phyloP scores from a whole-genome alignment of 2,888 invertebrate genomes.

The Deilephila elpenor region DNA sequence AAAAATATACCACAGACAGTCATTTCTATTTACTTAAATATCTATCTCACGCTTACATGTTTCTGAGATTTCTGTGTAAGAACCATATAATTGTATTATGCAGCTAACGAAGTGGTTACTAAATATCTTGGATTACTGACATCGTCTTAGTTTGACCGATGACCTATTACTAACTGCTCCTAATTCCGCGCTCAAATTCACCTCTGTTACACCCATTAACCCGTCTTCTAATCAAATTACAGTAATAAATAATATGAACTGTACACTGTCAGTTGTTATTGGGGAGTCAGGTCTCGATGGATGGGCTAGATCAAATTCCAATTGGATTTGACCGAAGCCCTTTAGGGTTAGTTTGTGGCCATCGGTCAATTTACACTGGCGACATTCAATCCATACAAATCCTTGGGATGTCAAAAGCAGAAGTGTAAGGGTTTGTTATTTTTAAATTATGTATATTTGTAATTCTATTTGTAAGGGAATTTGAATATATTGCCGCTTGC shows the following conservation, averaged over 20 bases:
- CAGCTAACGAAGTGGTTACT: too few species aligned
- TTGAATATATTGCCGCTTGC: neutral
- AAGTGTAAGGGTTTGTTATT: conserved; percentile 13
- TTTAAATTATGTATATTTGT: conserved; percentile 4
- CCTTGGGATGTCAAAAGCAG: conserved; percentile 26
- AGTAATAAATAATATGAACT: conserved; percentile 15
- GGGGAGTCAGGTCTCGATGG: neutral
- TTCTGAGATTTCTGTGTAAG: too few species aligned
- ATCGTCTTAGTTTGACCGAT: neutral
- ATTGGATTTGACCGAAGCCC: conserved; percentile 35
- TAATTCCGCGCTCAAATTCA: neutral
- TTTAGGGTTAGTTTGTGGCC: conserved; percentile 33
- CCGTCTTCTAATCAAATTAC: conserved; percentile 1
- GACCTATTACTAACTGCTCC: neutral
- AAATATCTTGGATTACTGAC: too few species aligned
- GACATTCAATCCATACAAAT: conserved; percentile 29
- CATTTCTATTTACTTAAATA: too few species aligned
- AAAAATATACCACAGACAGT: too few species aligned
- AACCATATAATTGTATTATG: too few species aligned
- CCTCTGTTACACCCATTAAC: conserved; percentile 17
- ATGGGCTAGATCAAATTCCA: conserved; percentile 35
- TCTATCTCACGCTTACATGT: too few species aligned
- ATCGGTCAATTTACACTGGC: conserved; percentile 30
- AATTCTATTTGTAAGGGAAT: neutral
- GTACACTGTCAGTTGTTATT: conserved; percentile 14